phyloP scores from a whole-genome alignment of 2,797 vertebrate genomes.

The Sebastes hubbsi region DNA sequence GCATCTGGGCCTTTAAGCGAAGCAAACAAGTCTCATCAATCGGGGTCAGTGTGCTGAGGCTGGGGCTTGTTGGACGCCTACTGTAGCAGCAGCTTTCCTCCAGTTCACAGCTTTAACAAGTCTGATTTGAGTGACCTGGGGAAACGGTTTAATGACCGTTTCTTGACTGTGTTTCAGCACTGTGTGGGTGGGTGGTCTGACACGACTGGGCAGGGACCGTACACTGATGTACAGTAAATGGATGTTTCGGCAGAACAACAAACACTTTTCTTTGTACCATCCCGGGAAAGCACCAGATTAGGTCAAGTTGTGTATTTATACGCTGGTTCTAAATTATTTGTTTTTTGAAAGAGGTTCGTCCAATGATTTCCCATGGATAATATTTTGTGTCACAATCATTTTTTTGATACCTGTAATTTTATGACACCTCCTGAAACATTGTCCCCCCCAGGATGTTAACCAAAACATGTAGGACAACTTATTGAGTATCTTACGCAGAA shows the following conservation, averaged over 20 bases:
- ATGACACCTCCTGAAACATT: not conserved
- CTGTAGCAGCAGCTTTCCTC: conserved; percentile 49
- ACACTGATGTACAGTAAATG: conserved; percentile 78
- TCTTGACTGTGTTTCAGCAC: conserved; percentile 78
- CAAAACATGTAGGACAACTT: not conserved
- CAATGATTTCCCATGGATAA: conserved; percentile 66
- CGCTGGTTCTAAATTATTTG: conserved; percentile 60
- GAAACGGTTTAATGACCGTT: conserved; percentile 82
- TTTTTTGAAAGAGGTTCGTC: conserved; percentile 46
- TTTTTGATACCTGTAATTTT: conserved; percentile 26
- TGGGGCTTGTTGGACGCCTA: conserved; percentile 48
- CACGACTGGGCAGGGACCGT: conserved; percentile 64
- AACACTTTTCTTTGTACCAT: conserved; percentile 71
- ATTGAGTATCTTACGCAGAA: not conserved
- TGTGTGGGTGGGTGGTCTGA: conserved; percentile 82
- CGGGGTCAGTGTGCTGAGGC: conserved; percentile 46
- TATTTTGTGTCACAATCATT: conserved; percentile 25
- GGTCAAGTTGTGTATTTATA: conserved; percentile 70
- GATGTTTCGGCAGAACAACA: conserved; percentile 80
- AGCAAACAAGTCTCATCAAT: conserved; percentile 58
- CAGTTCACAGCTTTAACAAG: conserved; percentile 80
- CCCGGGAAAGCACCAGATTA: conserved; percentile 70
- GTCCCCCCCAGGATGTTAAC: not conserved
- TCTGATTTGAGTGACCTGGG: conserved; percentile 82
- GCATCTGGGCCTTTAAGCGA: conserved; percentile 5